Conservation (phyloP, 2,797 vertebrate species). For the Lithobates pipiens region DNA sequence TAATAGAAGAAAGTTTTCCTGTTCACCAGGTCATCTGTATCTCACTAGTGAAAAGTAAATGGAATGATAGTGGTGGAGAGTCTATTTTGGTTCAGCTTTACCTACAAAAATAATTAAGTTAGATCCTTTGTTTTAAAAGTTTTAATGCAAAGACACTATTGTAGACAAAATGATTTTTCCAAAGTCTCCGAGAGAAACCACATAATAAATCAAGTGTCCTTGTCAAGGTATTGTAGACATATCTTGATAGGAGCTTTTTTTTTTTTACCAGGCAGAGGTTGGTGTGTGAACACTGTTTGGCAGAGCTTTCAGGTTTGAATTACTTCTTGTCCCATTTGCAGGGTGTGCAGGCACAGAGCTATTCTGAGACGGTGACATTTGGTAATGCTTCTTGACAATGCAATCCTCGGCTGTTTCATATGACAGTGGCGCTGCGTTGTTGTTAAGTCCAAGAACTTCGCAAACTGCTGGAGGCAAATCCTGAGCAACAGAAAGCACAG, state of each 20-base stretch:
- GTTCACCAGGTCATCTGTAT: not conserved
- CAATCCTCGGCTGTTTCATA: slow-evolving; percentile 71
- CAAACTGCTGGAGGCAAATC: slow-evolving; percentile 87
- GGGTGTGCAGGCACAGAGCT: slow-evolving; percentile 65
- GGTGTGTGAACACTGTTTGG: slow-evolving; percentile 75
- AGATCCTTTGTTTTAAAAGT: slow-evolving; percentile 80
- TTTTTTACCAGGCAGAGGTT: slow-evolving; percentile 63
- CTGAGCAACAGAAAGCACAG: slow-evolving; percentile 67
- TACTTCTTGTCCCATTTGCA: slow-evolving; percentile 79
- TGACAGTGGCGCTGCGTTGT: slow-evolving; percentile 69
- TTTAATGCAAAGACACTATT: slow-evolving; percentile 81
- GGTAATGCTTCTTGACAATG: slow-evolving; percentile 63
- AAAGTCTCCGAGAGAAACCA: slow-evolving; percentile 74
- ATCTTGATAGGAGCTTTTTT: slow-evolving; percentile 64
- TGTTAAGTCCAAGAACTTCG: slow-evolving; percentile 84
- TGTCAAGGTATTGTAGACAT: slow-evolving; percentile 72
- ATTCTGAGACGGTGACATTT: slow-evolving; percentile 64
- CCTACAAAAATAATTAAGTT: slow-evolving; percentile 97
- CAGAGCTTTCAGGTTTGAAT: slow-evolving; percentile 68
- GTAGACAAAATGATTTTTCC: slow-evolving; percentile 73
- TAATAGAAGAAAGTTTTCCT: not conserved
- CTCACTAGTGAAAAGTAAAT: slow-evolving; percentile 73
- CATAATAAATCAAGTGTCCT: slow-evolving; percentile 75
- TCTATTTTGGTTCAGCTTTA: slow-evolving; percentile 85
- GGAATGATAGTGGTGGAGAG: slow-evolving; percentile 85